Evolutionary conservation across 2,113 vertebrate species (phyloP).

Genomic region (Chaetura pelagica): DNA sequence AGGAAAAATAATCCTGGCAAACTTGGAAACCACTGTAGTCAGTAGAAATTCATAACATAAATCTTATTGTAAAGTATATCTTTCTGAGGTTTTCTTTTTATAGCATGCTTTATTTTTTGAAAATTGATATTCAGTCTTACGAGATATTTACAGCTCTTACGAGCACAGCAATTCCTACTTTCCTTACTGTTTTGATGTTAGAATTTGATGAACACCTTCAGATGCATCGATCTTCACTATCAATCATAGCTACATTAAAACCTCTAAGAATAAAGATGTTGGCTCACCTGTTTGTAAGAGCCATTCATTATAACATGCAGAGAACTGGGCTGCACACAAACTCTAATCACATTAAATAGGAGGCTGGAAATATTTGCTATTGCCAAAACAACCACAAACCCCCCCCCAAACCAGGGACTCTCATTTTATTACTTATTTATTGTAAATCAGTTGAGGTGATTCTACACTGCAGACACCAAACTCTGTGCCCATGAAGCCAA

Average conservation of each 20-base stretch:
- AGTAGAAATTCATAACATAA: slow-evolving; percentile 29
- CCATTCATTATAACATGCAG: not conserved
- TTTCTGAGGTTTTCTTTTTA: slow-evolving; percentile 22
- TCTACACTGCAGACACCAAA: not conserved
- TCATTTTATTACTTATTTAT: not conserved
- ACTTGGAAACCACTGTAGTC: not conserved
- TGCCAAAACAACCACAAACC: not conserved
- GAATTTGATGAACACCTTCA: not conserved
- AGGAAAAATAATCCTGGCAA: not conserved
- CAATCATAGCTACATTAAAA: not conserved
- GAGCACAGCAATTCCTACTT: not conserved
- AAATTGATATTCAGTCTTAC: slow-evolving; percentile 11
- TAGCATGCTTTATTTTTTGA: slow-evolving; percentile 23
- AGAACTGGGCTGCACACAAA: not conserved
- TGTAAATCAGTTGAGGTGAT: not conserved
- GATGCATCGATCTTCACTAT: not conserved
- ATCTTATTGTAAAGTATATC: not conserved
- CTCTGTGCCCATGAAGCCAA: not conserved
- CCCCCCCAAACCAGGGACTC: not conserved
- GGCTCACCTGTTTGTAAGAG: not conserved
- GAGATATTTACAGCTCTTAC: slow-evolving; percentile 30
- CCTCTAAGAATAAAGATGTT: not conserved
- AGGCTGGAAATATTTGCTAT: not conserved
- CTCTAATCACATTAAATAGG: not conserved
- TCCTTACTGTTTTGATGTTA: slow-evolving; percentile 9